Conservation (phyloP, 2,888 invertebrate genomes). For the Hydriomena furcata region DNA sequence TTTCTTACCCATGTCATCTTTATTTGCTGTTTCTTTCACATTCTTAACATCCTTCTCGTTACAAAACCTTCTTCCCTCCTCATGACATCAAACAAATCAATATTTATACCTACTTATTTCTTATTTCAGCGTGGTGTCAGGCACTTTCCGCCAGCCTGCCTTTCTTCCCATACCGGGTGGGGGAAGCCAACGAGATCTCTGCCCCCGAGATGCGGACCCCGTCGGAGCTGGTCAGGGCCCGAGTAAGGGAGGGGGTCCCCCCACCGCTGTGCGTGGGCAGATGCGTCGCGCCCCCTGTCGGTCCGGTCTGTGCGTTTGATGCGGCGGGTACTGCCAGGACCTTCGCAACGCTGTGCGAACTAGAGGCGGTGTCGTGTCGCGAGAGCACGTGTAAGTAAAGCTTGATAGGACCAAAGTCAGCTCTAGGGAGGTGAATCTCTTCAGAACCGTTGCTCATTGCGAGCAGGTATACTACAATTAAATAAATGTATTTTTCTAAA, state of each 20-base stretch:
- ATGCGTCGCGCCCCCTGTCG: constrained; percentile 68
- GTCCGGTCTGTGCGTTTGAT: constrained; percentile 84
- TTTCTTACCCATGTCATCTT: too few species aligned
- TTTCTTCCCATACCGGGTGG: constrained; percentile 57
- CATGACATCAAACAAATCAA: too few species aligned
- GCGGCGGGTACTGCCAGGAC: constrained; percentile 81
- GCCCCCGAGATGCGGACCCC: constrained; percentile 48
- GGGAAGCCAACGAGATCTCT: constrained; percentile 50
- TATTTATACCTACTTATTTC: neutral
- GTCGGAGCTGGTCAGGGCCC: constrained; percentile 49
- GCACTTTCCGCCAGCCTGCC: constrained; percentile 62
- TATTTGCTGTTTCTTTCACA: too few species aligned
- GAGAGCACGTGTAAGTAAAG: constrained; percentile 83
- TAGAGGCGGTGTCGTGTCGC: constrained; percentile 81
- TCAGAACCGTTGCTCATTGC: too few species aligned
- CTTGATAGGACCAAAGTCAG: too few species aligned
- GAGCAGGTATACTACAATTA: too few species aligned
- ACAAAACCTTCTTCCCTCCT: too few species aligned
- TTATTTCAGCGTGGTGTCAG: constrained; percentile 63
- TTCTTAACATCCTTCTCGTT: too few species aligned
- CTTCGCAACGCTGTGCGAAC: constrained; percentile 83
- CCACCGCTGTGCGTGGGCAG: constrained; percentile 71
- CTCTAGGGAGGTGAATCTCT: too few species aligned
- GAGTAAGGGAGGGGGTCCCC: constrained; percentile 70
- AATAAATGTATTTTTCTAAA: too few species aligned